Conservation (phyloP, 2,113 vertebrate genomes). For the Oryctolagus cuniculus region mOryCun1.1 NC_091440.1:28500501-28501000, state of each 20-base stretch:
- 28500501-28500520: background rate
- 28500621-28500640: background rate
- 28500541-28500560: background rate
- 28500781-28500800: background rate
- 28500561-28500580: slow-evolving; percentile 11
- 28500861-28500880: background rate
- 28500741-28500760: background rate
- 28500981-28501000: background rate
- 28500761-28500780: background rate
- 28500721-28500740: background rate
- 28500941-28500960: background rate
- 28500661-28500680: background rate
- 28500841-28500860: background rate
- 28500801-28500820: rapidly evolving
- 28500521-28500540: background rate
- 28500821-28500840: background rate
- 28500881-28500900: background rate
- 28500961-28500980: background rate
- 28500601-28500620: background rate
- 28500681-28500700: background rate
- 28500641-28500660: background rate
- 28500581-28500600: background rate
- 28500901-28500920: background rate
- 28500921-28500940: background rate
- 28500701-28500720: background rate